Conservation (phyloP, 2,797 vertebrate species). For the Ispidina picta region DNA sequence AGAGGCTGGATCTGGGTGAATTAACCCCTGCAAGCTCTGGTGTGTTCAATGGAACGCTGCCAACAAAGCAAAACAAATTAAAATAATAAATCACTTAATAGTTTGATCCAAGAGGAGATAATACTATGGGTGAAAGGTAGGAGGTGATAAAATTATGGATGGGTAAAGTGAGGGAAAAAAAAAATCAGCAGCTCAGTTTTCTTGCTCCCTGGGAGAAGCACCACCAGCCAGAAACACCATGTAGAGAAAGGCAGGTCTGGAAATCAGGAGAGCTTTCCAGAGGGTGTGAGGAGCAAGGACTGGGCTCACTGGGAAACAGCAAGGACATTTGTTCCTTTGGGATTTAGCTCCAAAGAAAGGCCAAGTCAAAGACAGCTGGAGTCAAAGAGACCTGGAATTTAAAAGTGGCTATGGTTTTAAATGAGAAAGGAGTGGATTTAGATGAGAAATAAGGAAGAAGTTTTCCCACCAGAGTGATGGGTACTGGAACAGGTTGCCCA, state of each 20-base stretch:
- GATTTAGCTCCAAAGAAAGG: background rate
- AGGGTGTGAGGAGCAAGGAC: background rate
- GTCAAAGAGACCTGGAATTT: no score
- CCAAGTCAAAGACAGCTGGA: background rate
- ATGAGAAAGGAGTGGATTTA: no score
- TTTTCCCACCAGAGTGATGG: no score
- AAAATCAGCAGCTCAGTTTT: background rate
- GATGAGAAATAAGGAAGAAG: no score
- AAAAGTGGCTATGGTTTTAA: no score
- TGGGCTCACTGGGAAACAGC: rapidly evolving
- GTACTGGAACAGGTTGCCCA: no score
- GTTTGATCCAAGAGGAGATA: background rate
- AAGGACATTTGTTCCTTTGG: rapidly evolving
- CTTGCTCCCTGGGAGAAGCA: background rate
- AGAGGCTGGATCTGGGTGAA: background rate
- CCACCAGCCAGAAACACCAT: background rate
- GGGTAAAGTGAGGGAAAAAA: background rate
- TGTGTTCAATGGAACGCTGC: background rate
- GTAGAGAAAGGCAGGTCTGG: background rate
- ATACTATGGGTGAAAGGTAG: background rate
- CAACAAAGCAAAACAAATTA: no score
- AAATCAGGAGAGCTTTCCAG: background rate
- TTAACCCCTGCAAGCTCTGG: background rate
- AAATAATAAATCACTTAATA: background rate
- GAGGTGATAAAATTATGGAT: rapidly evolving